phyloP scores from a whole-genome alignment of 2,888 invertebrate genomes.

The Corbicula japonica region DNA sequence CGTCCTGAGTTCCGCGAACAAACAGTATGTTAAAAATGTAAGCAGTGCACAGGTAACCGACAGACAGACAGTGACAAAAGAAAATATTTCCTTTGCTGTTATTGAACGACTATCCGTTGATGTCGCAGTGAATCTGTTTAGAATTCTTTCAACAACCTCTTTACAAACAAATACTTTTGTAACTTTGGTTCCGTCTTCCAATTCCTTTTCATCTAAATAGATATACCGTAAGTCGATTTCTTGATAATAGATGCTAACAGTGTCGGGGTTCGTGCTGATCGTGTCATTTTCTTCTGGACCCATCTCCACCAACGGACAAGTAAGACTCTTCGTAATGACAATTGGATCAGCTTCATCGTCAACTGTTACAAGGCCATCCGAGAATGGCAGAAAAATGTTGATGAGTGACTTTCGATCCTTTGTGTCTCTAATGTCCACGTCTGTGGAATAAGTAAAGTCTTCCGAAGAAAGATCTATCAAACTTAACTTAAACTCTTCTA shows the following conservation, averaged over 20 bases:
- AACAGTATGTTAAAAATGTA: slow-evolving; percentile 40
- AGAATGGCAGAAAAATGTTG: too few relatives aligned
- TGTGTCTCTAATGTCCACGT: background rate
- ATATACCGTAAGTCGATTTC: too few relatives aligned
- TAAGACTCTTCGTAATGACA: background rate
- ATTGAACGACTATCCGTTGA: too few relatives aligned
- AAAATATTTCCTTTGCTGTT: slow-evolving; percentile 40
- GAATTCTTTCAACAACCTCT: too few relatives aligned
- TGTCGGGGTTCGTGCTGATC: too few relatives aligned
- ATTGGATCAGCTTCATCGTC: background rate
- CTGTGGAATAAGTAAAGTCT: background rate
- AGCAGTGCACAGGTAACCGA: slow-evolving; percentile 41
- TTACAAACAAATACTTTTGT: too few relatives aligned
- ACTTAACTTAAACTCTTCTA: background rate
- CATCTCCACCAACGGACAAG: background rate
- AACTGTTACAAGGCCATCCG: too few relatives aligned
- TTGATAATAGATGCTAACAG: too few relatives aligned
- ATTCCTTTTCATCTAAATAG: too few relatives aligned
- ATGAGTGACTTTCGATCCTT: background rate
- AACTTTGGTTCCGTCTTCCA: too few relatives aligned
- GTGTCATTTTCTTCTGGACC: background rate
- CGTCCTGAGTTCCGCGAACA: slow-evolving; percentile 47
- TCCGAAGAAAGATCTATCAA: background rate
- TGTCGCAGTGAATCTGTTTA: too few relatives aligned
- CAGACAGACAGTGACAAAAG: slow-evolving; percentile 35